Conservation (phyloP, 2,888 invertebrate genomes). For the Agrotis clavis region DNA sequence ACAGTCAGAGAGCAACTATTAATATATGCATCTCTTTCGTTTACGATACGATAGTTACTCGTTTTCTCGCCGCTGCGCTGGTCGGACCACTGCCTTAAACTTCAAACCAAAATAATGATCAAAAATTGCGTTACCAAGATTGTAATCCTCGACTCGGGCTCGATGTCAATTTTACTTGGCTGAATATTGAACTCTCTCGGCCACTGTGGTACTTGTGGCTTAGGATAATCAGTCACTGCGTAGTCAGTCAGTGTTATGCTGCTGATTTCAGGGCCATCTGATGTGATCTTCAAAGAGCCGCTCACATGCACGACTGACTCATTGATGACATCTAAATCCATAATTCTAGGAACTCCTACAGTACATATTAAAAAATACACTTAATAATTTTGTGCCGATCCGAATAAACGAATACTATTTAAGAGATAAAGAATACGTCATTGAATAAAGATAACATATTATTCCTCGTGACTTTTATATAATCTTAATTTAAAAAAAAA, state of each 20-base stretch:
- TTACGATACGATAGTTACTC: too few relatives aligned
- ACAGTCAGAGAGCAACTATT: too few relatives aligned
- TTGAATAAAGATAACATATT: neutral
- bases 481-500: neutral
- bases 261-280: conserved; percentile 90
- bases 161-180: conserved; percentile 86
- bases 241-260: conserved; percentile 88
- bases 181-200: conserved; percentile 90
- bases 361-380: conserved; percentile 9
- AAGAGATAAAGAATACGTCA: neutral
- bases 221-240: conserved; percentile 78
- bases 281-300: conserved; percentile 86
- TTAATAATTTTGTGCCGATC: neutral
- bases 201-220: conserved; percentile 83
- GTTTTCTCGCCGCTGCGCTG: too few relatives aligned
- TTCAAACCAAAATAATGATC: conserved; percentile 1
- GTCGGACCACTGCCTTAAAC: neutral
- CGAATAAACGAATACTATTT: neutral
- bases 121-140: conserved; percentile 78
- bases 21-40: too few relatives aligned
- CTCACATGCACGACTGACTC: conserved; percentile 90
- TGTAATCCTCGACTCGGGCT: conserved; percentile 83
- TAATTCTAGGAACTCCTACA: conserved; percentile 87
- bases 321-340: conserved; percentile 89
- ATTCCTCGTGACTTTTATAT: too few relatives aligned